A percentile compares a stretch with the other conserved stretches of the same genome.
Evolutionary conservation across 2,797 vertebrate species (phyloP).

Genomic region (Hafferia zeledoni): DNA sequence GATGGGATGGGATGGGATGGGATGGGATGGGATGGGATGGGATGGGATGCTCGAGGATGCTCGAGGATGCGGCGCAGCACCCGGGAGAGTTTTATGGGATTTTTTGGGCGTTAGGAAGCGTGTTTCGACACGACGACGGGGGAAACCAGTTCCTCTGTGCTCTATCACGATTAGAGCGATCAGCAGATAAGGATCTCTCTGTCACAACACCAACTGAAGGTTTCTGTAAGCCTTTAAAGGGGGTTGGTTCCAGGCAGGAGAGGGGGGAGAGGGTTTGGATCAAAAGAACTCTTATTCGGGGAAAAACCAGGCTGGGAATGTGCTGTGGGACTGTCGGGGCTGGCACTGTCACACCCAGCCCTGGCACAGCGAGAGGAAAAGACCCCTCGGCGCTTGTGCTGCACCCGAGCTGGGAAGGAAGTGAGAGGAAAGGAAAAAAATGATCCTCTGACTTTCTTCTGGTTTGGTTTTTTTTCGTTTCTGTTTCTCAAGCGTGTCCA

Average conservation of each 20-base stretch:
- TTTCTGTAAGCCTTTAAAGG: neutral
- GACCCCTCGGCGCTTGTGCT: neutral
- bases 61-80: neutral
- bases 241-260: neutral
- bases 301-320: neutral
- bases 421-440: neutral
- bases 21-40: too few relatives aligned
- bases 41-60: neutral
- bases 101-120: neutral
- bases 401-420: neutral
- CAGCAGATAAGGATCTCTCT: slow-evolving; percentile 35
- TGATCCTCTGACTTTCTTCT: neutral
- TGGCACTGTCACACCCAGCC: neutral
- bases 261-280: neutral
- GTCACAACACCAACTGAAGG: neutral
- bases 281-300: neutral
- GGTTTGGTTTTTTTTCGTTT: neutral
- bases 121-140: neutral
- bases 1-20: too few relatives aligned
- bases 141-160: neutral
- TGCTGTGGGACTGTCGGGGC: neutral
- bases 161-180: neutral
- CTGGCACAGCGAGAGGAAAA: neutral
- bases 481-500: neutral
- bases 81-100: neutral